Conservation (phyloP, 2,888 invertebrate genomes). For the Polydrusus pterygomalis region DNA sequence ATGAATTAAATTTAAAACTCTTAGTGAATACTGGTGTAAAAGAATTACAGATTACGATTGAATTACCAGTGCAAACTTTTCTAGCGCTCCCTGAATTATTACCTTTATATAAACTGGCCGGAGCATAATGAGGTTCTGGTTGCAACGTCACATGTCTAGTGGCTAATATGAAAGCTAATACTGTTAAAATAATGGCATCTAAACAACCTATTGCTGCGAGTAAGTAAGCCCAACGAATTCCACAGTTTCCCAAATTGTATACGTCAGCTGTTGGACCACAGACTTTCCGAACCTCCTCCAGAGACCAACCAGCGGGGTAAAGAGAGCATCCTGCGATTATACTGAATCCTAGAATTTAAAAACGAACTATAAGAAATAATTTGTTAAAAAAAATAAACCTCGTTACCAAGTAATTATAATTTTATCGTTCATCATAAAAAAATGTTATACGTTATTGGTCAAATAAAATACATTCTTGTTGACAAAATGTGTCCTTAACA, state of each 20-base stretch:
- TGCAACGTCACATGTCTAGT: constrained; percentile 90
- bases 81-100: background rate
- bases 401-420: too few relatives aligned
- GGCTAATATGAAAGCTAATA: constrained; percentile 94
- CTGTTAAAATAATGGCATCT: constrained; percentile 89
- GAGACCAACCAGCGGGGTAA: constrained; percentile 95
- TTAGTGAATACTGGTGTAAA: too few relatives aligned
- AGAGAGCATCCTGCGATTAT: constrained; percentile 91
- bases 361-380: background rate
- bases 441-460: too few relatives aligned
- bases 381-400: too few relatives aligned
- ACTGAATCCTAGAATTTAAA: constrained; percentile 81
- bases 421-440: too few relatives aligned
- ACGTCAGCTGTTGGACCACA: constrained; percentile 88
- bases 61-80: too few relatives aligned
- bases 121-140: constrained; percentile 84
- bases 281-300: constrained; percentile 86
- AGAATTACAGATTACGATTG: too few relatives aligned
- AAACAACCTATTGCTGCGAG: constrained; percentile 92
- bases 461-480: too few relatives aligned
- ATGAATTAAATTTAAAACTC: too few relatives aligned
- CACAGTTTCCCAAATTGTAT: constrained; percentile 87
- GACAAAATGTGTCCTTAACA: too few relatives aligned
- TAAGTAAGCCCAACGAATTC: constrained; percentile 94
- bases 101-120: constrained; percentile 75